Conservation (phyloP, 2,888 invertebrate genomes). For the Diloba caeruleocephala region DNA sequence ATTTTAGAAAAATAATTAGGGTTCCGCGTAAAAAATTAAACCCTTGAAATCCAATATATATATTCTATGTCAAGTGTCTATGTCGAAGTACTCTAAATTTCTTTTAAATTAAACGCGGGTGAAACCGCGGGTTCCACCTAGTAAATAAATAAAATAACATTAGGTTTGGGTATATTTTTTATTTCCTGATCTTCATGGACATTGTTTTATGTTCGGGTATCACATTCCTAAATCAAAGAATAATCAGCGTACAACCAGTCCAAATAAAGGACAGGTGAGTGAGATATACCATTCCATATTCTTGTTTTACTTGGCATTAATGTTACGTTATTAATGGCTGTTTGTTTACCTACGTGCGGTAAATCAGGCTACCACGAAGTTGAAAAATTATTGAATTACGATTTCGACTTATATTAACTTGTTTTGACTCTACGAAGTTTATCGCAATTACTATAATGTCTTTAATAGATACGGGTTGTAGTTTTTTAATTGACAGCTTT, state of each 20-base stretch:
- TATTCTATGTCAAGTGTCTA: too few relatives aligned
- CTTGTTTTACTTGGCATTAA: conserved; percentile 1
- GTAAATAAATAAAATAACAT: too few relatives aligned
- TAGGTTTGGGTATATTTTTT: too few relatives aligned
- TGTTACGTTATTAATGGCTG: conserved; percentile 20
- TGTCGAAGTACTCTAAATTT: too few relatives aligned
- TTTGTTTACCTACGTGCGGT: conserved; percentile 20
- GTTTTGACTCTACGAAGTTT: conserved; percentile 6
- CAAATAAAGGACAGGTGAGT: conserved; percentile 11
- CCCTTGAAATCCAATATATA: too few relatives aligned
- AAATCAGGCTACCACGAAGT: conserved; percentile 3
- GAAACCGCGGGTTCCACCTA: too few relatives aligned
- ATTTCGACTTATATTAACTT: neutral
- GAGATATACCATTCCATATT: conserved; percentile 3
- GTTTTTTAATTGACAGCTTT: conserved; percentile 22
- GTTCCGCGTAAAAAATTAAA: too few relatives aligned
- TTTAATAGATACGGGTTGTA: conserved; percentile 1
- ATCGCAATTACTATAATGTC: conserved; percentile 9
- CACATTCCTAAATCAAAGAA: too few relatives aligned
- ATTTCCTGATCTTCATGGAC: too few relatives aligned
- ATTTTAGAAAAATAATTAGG: too few relatives aligned
- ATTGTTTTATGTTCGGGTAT: too few relatives aligned
- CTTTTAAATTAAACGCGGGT: too few relatives aligned
- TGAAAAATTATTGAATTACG: conserved; percentile 8
- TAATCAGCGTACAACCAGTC: neutral